Conservation (phyloP, 2,113 vertebrate genomes). For the Sus scrofa region DNA sequence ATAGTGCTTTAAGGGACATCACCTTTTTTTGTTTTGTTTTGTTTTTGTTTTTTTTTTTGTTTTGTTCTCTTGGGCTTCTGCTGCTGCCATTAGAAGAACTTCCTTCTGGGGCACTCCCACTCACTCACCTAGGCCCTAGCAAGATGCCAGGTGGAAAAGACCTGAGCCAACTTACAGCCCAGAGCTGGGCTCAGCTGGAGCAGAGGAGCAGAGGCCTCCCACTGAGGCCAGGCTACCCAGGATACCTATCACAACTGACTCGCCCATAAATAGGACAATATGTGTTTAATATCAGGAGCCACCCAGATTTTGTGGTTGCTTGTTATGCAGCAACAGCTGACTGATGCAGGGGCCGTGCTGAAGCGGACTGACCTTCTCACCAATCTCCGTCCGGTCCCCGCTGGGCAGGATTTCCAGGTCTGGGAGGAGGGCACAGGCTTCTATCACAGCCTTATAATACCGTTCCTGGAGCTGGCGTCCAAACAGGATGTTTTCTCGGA, state of each 20-base stretch:
- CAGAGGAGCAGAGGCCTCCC: not conserved
- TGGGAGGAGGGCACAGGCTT: conserved; percentile 94
- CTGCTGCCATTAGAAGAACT: not conserved
- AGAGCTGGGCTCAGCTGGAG: not conserved
- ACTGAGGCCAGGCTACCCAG: not conserved
- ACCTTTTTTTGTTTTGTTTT: not conserved
- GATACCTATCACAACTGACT: not conserved
- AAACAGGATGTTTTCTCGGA: conserved; percentile 95
- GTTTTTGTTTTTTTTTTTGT: not conserved
- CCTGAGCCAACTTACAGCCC: not conserved
- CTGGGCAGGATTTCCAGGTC: conserved; percentile 95
- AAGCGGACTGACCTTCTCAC: conserved; percentile 93
- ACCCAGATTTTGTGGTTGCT: not conserved
- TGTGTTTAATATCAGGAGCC: not conserved
- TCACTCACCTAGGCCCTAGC: not conserved
- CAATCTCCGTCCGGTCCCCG: conserved; percentile 95
- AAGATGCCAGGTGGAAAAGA: not conserved
- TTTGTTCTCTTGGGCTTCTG: not conserved
- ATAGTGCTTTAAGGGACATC: not conserved
- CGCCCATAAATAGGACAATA: not conserved
- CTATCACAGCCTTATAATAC: conserved; percentile 91
- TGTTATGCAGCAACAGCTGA: not conserved
- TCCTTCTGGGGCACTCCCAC: not conserved
- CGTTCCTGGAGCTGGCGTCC: conserved; percentile 89
- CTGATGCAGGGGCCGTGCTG: not conserved